A percentile compares a stretch with the other conserved stretches of the same genome.
Conservation (phyloP, 1,140 invertebrate species). For the Drosophila leontia region DNA sequence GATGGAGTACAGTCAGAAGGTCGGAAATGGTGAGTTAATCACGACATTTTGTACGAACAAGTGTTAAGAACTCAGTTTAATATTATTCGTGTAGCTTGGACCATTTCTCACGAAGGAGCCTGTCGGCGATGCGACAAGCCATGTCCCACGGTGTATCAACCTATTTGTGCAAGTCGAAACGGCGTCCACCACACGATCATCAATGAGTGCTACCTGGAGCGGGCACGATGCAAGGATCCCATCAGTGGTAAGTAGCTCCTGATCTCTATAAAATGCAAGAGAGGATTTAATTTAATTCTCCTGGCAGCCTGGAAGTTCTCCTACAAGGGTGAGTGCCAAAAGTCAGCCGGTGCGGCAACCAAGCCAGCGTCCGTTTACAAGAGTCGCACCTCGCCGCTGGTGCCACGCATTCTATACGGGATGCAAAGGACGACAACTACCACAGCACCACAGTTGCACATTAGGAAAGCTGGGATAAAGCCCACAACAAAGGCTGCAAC, state of each 20-base stretch:
- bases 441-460: neutral
- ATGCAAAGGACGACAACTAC: neutral
- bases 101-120: conserved; percentile 59
- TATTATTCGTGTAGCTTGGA: conserved; percentile 46
- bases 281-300: neutral
- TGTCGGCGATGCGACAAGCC: conserved; percentile 66
- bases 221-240: conserved; percentile 71
- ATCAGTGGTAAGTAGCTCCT: conserved; percentile 43
- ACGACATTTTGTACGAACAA: neutral
- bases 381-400: neutral
- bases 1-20: conserved; percentile 60
- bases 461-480: neutral
- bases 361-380: conserved; percentile 6
- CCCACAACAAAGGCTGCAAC: conserved; percentile 3
- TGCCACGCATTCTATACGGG: conserved; percentile 41
- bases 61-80: too few species aligned
- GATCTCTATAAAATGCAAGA: too few species aligned
- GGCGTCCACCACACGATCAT: conserved; percentile 72
- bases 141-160: conserved; percentile 61
- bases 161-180: conserved; percentile 70
- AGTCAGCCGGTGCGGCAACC: neutral
- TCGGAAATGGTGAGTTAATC: conserved; percentile 57
- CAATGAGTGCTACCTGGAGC: conserved; percentile 72
- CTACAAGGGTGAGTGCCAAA: conserved; percentile 55
- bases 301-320: conserved; percentile 54